These are phyloP conservation scores for Solenopsis invicta DNA, from an alignment of 1,140 invertebrate species.

Conservation along the genomic window DNA sequence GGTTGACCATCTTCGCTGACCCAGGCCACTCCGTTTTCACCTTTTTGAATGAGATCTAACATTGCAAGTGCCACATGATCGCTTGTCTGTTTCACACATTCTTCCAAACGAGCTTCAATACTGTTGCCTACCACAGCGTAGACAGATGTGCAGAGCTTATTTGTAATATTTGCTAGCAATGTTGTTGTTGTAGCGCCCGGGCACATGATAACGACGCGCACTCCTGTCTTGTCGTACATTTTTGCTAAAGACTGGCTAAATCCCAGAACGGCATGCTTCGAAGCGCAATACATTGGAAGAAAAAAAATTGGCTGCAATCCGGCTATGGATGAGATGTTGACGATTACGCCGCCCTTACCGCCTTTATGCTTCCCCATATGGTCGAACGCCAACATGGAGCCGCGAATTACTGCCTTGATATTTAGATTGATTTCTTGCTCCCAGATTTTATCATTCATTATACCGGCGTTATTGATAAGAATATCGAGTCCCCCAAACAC, in stretches of 20 bases:
- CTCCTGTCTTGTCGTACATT: constrained; percentile 72
- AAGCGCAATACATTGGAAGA: constrained; percentile 88
- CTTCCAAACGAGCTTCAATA: too few relatives aligned
- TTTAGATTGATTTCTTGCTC: constrained; percentile 85
- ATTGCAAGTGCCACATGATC: constrained; percentile 81
- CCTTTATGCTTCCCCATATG: constrained; percentile 81
- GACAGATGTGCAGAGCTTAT: not conserved
- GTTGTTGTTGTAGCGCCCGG: constrained; percentile 83
- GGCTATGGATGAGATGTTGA: constrained; percentile 80
- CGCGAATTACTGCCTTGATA: constrained; percentile 65
- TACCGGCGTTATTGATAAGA: constrained; percentile 88
- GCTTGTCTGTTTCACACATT: not conserved
- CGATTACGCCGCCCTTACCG: constrained; percentile 80
- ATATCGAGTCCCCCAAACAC: constrained; percentile 88
- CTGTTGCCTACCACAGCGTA: too few relatives aligned
- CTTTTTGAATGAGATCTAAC: constrained; percentile 83
- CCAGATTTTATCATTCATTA: constrained; percentile 86
- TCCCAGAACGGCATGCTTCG: constrained; percentile 88
- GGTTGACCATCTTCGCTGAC: constrained; percentile 63
- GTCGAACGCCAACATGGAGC: constrained; percentile 61
- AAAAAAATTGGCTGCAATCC: constrained; percentile 60
- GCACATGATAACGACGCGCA: constrained; percentile 85
- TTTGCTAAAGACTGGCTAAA: constrained; percentile 80
- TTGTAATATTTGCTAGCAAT: fast-evolving
- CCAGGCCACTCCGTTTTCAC: constrained; percentile 4